phyloP scores from a whole-genome alignment of 2,888 invertebrate species.

The Platynereis dumerilii region DNA sequence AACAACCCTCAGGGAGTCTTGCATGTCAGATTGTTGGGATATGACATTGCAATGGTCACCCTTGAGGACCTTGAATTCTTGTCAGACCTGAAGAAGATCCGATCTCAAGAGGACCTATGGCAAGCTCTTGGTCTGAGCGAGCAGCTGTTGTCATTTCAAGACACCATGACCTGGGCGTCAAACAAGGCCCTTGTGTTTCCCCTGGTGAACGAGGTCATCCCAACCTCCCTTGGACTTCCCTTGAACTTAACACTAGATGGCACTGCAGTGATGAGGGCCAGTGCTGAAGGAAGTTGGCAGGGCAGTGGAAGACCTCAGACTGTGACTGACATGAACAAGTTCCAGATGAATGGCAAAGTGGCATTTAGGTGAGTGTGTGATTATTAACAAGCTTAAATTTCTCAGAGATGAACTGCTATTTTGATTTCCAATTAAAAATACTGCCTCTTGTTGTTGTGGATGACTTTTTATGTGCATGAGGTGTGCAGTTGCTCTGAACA shows the following conservation, averaged over 20 bases:
- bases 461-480: too few species aligned
- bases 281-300: neutral
- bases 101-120: conserved; percentile 3
- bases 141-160: neutral
- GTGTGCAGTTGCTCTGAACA: too few species aligned
- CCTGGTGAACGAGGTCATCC: neutral
- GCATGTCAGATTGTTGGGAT: neutral
- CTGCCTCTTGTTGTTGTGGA: too few species aligned
- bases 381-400: too few species aligned
- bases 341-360: neutral
- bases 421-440: too few species aligned
- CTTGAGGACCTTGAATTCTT: neutral
- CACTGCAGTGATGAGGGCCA: neutral
- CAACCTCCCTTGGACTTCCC: conserved; percentile 4
- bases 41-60: neutral
- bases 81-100: neutral
- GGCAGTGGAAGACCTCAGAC: neutral
- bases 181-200: neutral
- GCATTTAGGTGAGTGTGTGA: conserved; percentile 4
- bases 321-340: neutral
- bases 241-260: neutral
- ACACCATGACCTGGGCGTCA: neutral
- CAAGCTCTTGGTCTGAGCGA: neutral
- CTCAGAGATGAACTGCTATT: too few species aligned
- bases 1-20: neutral